Percentiles rank a stretch among this genome's conserved stretches.
Conservation (phyloP, 2,113 vertebrate genomes). For the Gymnorhina tibicen region DNA sequence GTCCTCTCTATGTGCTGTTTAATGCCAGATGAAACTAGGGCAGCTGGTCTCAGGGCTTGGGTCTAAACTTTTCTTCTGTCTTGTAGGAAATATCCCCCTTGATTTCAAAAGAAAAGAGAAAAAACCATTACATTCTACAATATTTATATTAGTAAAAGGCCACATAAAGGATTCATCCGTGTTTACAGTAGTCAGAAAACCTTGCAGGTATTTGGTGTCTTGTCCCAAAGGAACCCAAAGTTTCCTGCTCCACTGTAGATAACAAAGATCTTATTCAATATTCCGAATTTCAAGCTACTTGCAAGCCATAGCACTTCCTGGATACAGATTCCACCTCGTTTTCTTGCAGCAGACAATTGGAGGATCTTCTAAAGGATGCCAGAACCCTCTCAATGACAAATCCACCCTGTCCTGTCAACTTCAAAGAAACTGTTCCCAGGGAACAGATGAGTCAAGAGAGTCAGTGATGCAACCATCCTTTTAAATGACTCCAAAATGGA, state of each 20-base stretch:
- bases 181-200: neutral
- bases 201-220: neutral
- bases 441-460: neutral
- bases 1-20: neutral
- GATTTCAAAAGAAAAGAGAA: neutral
- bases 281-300: neutral
- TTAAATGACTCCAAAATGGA: neutral
- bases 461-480: neutral
- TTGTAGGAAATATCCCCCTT: neutral
- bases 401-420: neutral
- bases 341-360: neutral
- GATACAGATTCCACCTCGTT: neutral
- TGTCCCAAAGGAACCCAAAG: neutral
- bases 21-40: neutral
- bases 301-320: neutral
- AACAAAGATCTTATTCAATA: neutral
- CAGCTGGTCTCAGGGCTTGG: neutral
- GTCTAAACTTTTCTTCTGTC: neutral
- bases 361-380: neutral
- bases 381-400: neutral
- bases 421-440: neutral
- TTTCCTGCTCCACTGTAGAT: neutral
- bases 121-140: neutral
- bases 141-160: neutral
- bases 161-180: neutral